These are phyloP conservation scores for Bothrops alternatus DNA, from an alignment of 2,797 vertebrate species.

Conservation along the genomic window DNA sequence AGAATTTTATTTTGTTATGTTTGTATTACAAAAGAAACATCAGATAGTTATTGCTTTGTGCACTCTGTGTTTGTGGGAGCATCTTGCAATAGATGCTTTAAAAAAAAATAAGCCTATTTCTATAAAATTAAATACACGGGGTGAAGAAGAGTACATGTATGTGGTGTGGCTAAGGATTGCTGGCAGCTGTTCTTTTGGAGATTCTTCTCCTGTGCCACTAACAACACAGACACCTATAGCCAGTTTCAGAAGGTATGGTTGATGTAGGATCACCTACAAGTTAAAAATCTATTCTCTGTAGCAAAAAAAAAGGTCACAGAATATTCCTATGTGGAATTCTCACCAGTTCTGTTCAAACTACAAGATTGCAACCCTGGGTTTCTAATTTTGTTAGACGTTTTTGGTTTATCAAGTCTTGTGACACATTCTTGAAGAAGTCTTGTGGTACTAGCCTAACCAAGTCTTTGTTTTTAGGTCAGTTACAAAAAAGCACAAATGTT, in stretches of 20 bases:
- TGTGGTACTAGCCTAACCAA: slow-evolving; percentile 71
- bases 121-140: neutral
- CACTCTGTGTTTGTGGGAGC: neutral
- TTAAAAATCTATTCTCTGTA: neutral
- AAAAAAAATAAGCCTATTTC: neutral
- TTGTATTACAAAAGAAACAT: neutral
- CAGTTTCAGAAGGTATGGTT: neutral
- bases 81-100: neutral
- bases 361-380: neutral
- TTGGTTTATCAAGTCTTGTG: slow-evolving; percentile 70
- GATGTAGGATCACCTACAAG: neutral
- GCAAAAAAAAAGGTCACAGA: neutral
- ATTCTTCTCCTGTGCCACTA: neutral
- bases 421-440: slow-evolving; percentile 72
- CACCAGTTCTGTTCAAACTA: neutral
- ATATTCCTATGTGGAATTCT: neutral
- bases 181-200: neutral
- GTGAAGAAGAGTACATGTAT: neutral
- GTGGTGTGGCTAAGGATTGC: neutral
- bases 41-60: neutral
- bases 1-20: neutral
- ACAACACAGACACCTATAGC: neutral
- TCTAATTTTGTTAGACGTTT: slow-evolving; percentile 55
- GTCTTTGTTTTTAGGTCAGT: slow-evolving; percentile 70
- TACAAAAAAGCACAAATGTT: slow-evolving; percentile 65